Conservation (phyloP, 37 sponge, comb jelly and placozoan species). For the Cladorhizidae sp. region DNA sequence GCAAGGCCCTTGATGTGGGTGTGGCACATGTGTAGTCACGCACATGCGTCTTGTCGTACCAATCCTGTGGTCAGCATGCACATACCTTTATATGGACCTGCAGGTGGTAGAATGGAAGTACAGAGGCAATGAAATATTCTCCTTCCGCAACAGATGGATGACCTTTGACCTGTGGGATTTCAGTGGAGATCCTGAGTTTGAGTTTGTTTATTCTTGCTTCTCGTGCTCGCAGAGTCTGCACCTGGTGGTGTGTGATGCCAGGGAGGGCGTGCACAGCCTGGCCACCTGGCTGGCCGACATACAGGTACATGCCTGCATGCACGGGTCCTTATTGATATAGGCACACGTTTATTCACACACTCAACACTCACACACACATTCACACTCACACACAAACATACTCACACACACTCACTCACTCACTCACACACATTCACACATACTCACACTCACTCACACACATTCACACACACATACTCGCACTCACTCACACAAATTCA, state of each 20-base stretch:
- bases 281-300: constrained; percentile 56
- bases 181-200: constrained; percentile 28
- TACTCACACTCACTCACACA: too few species aligned
- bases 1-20: constrained; percentile 59
- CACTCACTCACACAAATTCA: too few species aligned
- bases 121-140: constrained; percentile 20
- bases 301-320: constrained; percentile 10
- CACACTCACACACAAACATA: too few species aligned
- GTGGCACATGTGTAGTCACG: neutral
- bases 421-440: too few species aligned
- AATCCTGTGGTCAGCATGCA: too few species aligned
- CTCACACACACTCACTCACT: too few species aligned
- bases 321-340: too few species aligned
- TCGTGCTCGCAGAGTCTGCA: constrained; percentile 49
- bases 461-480: too few species aligned
- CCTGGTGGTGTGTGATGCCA: constrained; percentile 42
- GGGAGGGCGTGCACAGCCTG: neutral
- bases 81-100: neutral
- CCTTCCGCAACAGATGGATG: constrained; percentile 22
- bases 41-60: too few species aligned
- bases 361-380: too few species aligned
- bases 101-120: constrained; percentile 59
- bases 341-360: too few species aligned
- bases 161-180: constrained; percentile 79
- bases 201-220: constrained; percentile 53